A percentile compares a stretch with the other conserved stretches of the same genome.
These are phyloP conservation scores for Globodera rostochiensis DNA, from an alignment of 1,140 invertebrate genomes.

Conservation along the genomic window DNA sequence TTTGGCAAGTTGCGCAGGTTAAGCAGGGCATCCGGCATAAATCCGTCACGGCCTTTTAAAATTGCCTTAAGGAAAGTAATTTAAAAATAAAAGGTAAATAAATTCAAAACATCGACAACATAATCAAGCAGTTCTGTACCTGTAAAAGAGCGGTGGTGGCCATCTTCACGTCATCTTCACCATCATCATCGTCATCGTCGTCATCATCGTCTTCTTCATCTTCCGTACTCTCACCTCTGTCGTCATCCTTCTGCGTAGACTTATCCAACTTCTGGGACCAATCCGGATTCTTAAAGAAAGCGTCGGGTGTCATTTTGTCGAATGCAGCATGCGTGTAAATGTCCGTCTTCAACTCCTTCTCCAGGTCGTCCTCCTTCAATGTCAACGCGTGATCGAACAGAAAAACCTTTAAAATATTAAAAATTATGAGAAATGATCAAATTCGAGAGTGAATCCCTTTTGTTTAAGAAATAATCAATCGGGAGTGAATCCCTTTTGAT, in stretches of 20 bases:
- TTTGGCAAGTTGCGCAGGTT: background rate
- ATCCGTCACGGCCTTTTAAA: background rate
- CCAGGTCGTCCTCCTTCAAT: background rate
- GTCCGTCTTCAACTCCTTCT: background rate
- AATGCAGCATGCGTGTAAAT: background rate
- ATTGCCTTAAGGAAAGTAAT: background rate
- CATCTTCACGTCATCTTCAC: background rate
- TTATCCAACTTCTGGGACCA: background rate
- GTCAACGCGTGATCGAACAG: background rate
- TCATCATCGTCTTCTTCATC: background rate
- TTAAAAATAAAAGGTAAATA: background rate
- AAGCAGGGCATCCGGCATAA: background rate
- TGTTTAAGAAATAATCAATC: too few relatives aligned
- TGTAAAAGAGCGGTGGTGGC: background rate
- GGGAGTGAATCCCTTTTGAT: too few relatives aligned
- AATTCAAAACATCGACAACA: too few relatives aligned
- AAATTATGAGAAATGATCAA: too few relatives aligned
- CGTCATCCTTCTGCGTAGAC: background rate
- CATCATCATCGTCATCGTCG: background rate
- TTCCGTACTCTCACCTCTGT: background rate
- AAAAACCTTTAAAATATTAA: background rate
- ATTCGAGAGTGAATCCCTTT: too few relatives aligned
- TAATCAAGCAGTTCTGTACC: background rate
- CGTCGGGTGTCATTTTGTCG: background rate
- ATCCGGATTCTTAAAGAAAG: background rate